phyloP scores from a whole-genome alignment of 2,797 vertebrate genomes.

The Denticeps clupeoides region DNA sequence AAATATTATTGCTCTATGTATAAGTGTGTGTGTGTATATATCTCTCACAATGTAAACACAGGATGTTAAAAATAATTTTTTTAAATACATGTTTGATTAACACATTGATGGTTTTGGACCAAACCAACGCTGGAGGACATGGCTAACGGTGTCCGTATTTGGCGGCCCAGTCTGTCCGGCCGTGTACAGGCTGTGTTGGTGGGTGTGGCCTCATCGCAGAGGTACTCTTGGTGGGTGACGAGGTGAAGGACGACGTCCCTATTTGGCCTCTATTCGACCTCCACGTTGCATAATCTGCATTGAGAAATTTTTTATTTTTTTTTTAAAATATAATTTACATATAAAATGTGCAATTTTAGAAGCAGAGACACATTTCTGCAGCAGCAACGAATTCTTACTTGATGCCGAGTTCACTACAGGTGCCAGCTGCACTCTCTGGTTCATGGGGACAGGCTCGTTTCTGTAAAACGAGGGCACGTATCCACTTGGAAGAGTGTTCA shows the following conservation, averaged over 20 bases:
- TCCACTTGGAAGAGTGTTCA: slow-evolving; percentile 55
- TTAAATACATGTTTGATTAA: too few relatives aligned
- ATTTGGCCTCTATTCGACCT: slow-evolving; percentile 66
- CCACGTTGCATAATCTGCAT: slow-evolving; percentile 76
- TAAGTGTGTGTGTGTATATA: too few relatives aligned
- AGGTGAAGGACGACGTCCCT: slow-evolving; percentile 52
- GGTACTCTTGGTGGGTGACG: slow-evolving; percentile 63
- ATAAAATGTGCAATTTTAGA: too few relatives aligned
- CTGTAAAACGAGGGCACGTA: slow-evolving; percentile 78
- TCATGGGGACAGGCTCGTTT: slow-evolving; percentile 69
- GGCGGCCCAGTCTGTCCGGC: slow-evolving; percentile 80
- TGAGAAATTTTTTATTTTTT: too few relatives aligned
- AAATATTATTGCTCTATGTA: too few relatives aligned
- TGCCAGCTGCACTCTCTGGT: slow-evolving; percentile 69
- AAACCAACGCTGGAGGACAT: too few relatives aligned
- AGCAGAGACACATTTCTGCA: too few relatives aligned
- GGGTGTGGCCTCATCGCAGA: slow-evolving; percentile 57
- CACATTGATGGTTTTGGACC: too few relatives aligned
- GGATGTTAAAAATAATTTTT: too few relatives aligned
- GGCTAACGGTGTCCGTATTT: slow-evolving; percentile 80
- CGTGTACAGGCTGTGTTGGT: slow-evolving; percentile 65
- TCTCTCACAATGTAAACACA: too few relatives aligned
- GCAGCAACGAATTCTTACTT: slow-evolving; percentile 55
- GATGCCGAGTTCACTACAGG: slow-evolving; percentile 61
- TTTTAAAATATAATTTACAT: too few relatives aligned